Evolutionary conservation across 2,797 vertebrate genomes (phyloP), one percentile per base, ranked within the genome.

Genomic region (Sparus aurata): DNA sequence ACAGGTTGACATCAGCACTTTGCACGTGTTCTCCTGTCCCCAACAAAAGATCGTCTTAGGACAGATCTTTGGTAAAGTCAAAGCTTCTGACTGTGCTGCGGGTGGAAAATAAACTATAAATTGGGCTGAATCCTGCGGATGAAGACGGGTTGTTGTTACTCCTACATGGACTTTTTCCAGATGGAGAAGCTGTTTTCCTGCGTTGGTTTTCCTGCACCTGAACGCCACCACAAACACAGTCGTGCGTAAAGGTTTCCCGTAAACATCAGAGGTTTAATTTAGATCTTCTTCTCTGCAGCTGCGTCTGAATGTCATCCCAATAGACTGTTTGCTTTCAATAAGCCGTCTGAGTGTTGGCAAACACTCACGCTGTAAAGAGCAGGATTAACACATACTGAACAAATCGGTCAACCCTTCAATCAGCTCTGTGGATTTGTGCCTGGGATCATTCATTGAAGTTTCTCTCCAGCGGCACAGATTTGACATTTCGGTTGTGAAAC

Each of bases 401-500:
- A 43, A 65, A 69, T 50, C 68, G 10, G 55, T 22, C 20, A 34
- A 23, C 25, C 60, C 66, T 50, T 63, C 60, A 45, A 2, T 75
- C 55, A 57, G 2, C 75, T 55, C 49, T 1, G 0, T 38, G 63
- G 30, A 54, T 43, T 43, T 17, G 46, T 45, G 71, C 64, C 69
- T 12, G 22, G 41, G 12, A 53, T 75, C 3, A 4, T 22, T 73
- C 63, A 38, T 34, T 71, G 57, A 58, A 73, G 69, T 70, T 55
- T 34, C n/a, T 71, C 59, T 52, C 58, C 18, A 7, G 62, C 27
- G 58, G 47, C 41, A 9, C 47, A 38, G 66, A 70, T 72, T 60
- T 85, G 84, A 83, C 77, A 83, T 88, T 79, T 84, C 47, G 70
- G 50, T 65, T 17, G 30, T 75, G 69, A 67, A 84, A 64, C 43